Evolutionary conservation across 1,140 invertebrate genomes (phyloP), one percentile per base, ranked within the genome.

Genomic region (Gryon sp.): DNA sequence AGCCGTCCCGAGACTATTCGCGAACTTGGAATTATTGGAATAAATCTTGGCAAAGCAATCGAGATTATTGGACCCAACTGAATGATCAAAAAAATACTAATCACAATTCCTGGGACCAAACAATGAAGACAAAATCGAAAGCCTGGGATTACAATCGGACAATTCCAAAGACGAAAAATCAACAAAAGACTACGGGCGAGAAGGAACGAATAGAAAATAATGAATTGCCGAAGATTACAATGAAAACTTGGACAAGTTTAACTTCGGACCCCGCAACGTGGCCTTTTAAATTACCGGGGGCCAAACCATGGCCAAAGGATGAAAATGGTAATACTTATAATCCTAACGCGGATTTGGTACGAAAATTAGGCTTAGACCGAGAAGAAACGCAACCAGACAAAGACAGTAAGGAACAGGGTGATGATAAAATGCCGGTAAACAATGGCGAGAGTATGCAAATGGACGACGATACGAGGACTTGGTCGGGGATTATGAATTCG

Each of bases 251-350:
- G 86, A 86, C 84, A 43, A 87, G 84, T 4, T 38, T 87, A 9
- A 86, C 85, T 0, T 87, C 85, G 0, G 85, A 88, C 62, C 84
- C 86, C 0, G 84, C 84, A 0, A 86, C 86, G 0, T 88, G 86
- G 86, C 85, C 86, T 0, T 85, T 84, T 28, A 88, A 86, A 57
- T 53, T 86, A 0, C 81, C 84, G 0, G 82, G 81, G 1, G 82
- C 79, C 0, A 86, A 88, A 40, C 82, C 85, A 0, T 88, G 86
- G 86, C 86, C 84, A 0, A 88, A 87, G 18, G 84, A 88, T 16
- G 82, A 86, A 12, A 84, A 86, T 36, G 84, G 85, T 0, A 84
- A 84, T 30, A 81, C 85, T 4, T 87, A 86, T 55, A 87, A 87
- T 41, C 85, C 85, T 0, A 88, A 88, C 41, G 86, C 86, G 0